Evolutionary conservation across 2,113 vertebrate genomes (phyloP).

Genomic region (Stegastes partitus): DNA sequence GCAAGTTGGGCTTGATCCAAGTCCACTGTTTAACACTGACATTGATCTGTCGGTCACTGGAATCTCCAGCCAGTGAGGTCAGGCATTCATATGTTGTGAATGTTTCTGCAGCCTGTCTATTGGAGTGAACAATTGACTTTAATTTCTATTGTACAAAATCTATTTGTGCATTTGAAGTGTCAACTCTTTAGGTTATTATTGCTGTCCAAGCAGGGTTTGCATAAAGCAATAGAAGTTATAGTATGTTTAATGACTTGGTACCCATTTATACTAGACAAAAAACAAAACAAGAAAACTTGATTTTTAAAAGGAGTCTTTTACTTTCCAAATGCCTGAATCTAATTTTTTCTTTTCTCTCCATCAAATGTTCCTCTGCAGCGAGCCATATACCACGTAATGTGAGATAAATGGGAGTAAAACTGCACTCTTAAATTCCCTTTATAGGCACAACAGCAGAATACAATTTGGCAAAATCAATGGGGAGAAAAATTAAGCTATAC

Average conservation of each 20-base stretch:
- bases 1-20: slow-evolving; percentile 7
- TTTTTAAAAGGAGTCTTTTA: not conserved
- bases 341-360: not conserved
- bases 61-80: not conserved
- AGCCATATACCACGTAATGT: too few species aligned
- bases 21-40: not conserved
- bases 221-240: not conserved
- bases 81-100: not conserved
- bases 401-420: too few species aligned
- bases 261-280: not conserved
- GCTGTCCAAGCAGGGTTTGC: not conserved
- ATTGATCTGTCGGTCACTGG: not conserved
- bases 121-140: not conserved
- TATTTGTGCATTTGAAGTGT: not conserved
- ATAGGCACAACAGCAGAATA: too few species aligned
- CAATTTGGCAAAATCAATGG: too few species aligned
- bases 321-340: not conserved
- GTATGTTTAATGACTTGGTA: not conserved
- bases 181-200: not conserved
- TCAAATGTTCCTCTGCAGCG: not conserved
- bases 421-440: too few species aligned
- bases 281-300: not conserved
- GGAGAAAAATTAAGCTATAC: not conserved
- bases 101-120: not conserved
- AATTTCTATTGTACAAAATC: not conserved